Evolutionary conservation across 2,888 invertebrate genomes (phyloP).

Genomic region (Leucozona laternaria): DNA sequence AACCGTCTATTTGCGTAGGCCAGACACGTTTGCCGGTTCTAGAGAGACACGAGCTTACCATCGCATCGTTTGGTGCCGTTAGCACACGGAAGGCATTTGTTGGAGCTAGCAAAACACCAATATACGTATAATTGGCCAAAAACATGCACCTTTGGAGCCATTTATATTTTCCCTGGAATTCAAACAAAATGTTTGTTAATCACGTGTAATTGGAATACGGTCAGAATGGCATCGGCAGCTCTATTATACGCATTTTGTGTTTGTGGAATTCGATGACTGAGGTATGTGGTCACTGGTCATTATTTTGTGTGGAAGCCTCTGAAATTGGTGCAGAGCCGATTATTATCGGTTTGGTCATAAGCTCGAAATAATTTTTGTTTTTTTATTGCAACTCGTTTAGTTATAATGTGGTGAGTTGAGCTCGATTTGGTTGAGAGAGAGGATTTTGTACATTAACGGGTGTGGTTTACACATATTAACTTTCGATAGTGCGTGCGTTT

Average conservation of each 20-base stretch:
- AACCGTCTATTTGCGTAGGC: constrained; percentile 50
- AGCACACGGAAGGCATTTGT: constrained; percentile 57
- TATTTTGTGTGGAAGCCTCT: background rate
- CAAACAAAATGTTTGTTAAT: constrained; percentile 14
- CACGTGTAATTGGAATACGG: constrained; percentile 54
- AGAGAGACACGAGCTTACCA: constrained; percentile 40
- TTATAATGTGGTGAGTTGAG: constrained; percentile 29
- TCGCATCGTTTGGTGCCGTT: constrained; percentile 29
- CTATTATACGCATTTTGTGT: constrained; percentile 29
- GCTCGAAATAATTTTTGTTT: constrained; percentile 6
- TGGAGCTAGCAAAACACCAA: background rate
- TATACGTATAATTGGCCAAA: constrained; percentile 23
- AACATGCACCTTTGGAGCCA: constrained; percentile 35
- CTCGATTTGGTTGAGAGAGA: constrained; percentile 3
- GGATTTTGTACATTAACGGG: constrained; percentile 39
- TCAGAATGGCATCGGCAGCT: background rate
- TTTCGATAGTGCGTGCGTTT: constrained; percentile 4
- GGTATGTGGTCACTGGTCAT: constrained; percentile 4
- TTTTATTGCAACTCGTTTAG: constrained; percentile 55
- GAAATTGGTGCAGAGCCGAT: background rate
- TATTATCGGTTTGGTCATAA: constrained; percentile 36
- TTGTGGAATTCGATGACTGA: constrained; percentile 21
- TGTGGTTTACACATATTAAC: constrained; percentile 50
- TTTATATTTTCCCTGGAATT: constrained; percentile 12
- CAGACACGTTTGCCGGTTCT: constrained; percentile 67